phyloP scores from a whole-genome alignment of 1,140 invertebrate species.

The Holotrichia oblita region DNA sequence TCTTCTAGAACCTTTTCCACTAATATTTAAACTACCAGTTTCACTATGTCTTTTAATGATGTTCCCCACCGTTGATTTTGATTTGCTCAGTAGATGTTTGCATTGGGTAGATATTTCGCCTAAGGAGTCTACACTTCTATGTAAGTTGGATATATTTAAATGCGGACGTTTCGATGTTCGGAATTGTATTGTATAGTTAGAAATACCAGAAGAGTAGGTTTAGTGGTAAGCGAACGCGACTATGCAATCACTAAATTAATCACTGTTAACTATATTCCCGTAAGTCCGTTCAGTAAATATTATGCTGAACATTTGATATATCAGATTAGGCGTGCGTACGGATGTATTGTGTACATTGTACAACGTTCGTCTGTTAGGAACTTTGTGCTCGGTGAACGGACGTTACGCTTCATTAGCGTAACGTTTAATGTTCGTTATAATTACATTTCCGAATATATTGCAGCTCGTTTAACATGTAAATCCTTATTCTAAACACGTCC shows the following conservation, averaged over 20 bases:
- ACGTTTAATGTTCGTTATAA: slow-evolving; percentile 32
- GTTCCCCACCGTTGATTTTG: too few relatives aligned
- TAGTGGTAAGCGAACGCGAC: neutral
- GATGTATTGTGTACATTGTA: slow-evolving; percentile 8
- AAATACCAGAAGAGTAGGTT: too few relatives aligned
- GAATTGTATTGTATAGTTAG: too few relatives aligned
- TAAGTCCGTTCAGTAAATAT: slow-evolving; percentile 17
- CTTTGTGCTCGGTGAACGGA: slow-evolving; percentile 18
- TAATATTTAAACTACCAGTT: too few relatives aligned
- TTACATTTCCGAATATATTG: slow-evolving; percentile 25
- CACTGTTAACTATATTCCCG: neutral
- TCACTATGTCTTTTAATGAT: too few relatives aligned
- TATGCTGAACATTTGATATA: slow-evolving; percentile 24
- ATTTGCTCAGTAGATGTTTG: too few relatives aligned
- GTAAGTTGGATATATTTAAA: too few relatives aligned
- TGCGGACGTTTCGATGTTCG: too few relatives aligned
- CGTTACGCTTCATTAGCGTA: slow-evolving; percentile 32
- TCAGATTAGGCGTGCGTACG: slow-evolving; percentile 16
- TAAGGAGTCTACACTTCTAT: too few relatives aligned
- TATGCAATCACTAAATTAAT: neutral
- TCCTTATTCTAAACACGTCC: slow-evolving; percentile 35
- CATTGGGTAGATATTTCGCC: too few relatives aligned
- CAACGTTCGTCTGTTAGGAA: slow-evolving; percentile 2
- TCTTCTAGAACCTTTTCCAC: too few relatives aligned
- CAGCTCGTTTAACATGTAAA: slow-evolving; percentile 24